Evolutionary conservation across 23 tunicate genomes (phyloP).

Genomic region (Clavelina lepadiformis): DNA sequence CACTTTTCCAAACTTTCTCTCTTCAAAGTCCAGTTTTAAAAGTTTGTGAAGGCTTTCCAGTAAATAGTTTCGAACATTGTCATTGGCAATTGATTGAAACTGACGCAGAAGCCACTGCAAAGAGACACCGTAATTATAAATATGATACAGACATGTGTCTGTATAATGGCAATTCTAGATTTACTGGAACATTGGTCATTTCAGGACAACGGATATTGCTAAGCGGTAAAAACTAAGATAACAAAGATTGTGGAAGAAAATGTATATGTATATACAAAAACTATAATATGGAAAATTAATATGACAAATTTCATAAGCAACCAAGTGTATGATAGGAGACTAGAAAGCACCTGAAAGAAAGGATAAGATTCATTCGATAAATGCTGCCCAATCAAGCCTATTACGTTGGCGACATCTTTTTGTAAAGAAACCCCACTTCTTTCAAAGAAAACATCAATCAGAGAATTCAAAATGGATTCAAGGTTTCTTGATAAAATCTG

Average conservation of each 20-base stretch:
- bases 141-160: too few species aligned
- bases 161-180: too few species aligned
- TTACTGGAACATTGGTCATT: too few species aligned
- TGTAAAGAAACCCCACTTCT: conserved; percentile 69
- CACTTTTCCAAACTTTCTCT: conserved; percentile 71
- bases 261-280: too few species aligned
- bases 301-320: too few species aligned
- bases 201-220: too few species aligned
- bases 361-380: conserved; percentile 56
- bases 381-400: conserved; percentile 52
- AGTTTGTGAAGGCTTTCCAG: conserved; percentile 68
- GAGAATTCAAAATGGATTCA: conserved; percentile 62
- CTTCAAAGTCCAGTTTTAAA: conserved; percentile 46
- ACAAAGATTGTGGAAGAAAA: too few species aligned
- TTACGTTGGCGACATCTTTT: conserved; percentile 57
- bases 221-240: too few species aligned
- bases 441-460: conserved; percentile 92
- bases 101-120: conserved; percentile 73
- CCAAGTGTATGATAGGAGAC: too few species aligned
- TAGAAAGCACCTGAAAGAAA: conserved; percentile 93
- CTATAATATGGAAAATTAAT: too few species aligned
- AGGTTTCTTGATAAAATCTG: conserved; percentile 63
- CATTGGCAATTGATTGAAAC: conserved; percentile 79
- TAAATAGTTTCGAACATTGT: conserved; percentile 74
- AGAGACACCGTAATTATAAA: too few species aligned